Conservation (phyloP, 1,140 invertebrate genomes). For the Teleopsis dalmanni region DNA sequence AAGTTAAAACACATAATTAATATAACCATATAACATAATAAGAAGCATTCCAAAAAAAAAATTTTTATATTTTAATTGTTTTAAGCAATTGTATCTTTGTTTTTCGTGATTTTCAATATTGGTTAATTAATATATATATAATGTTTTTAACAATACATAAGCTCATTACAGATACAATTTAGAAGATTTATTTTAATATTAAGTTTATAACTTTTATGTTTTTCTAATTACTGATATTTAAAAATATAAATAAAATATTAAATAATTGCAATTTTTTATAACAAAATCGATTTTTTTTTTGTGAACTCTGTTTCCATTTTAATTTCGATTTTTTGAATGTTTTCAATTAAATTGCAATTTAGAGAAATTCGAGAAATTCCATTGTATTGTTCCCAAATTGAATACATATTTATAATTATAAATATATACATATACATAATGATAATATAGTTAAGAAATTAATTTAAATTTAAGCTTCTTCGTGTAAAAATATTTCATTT, state of each 20-base stretch:
- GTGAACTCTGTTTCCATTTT: conserved; percentile 3
- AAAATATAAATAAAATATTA: not conserved
- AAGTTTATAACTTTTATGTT: not conserved
- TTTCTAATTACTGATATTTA: not conserved
- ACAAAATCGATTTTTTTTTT: not conserved
- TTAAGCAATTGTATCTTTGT: not conserved
- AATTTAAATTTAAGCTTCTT: conserved; percentile 6
- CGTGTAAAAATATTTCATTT: conserved; percentile 4
- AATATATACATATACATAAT: not conserved
- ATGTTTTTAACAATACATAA: conserved; percentile 9
- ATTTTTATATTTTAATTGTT: not conserved
- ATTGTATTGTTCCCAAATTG: conserved; percentile 36
- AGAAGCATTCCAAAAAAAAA: no score
- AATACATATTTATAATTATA: not conserved
- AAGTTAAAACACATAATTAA: no score
- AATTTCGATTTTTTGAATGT: not conserved
- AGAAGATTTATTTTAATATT: not conserved
- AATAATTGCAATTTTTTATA: not conserved
- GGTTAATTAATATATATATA: conserved; percentile 3
- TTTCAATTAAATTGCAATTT: conserved; percentile 4
- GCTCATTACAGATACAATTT: conserved; percentile 11
- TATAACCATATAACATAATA: no score
- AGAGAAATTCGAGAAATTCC: conserved; percentile 43
- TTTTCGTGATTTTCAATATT: not conserved
- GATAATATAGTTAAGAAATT: conserved; percentile 7